Evolutionary conservation across 2,797 vertebrate genomes (phyloP).

Genomic region (Urocyon cinereoargenteus): DNA sequence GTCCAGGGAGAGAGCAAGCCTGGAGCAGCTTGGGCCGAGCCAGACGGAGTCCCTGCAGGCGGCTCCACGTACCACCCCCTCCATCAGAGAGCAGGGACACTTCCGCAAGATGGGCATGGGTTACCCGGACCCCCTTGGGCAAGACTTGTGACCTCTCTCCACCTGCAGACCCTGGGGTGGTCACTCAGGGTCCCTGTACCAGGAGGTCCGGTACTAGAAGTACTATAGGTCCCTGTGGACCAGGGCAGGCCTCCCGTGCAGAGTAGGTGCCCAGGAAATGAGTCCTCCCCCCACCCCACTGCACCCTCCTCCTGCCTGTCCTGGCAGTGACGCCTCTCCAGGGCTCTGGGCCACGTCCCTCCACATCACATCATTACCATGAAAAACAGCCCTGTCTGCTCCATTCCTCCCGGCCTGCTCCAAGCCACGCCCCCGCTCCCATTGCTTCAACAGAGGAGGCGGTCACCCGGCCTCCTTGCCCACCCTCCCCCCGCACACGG

Average conservation of each 20-base stretch:
- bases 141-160: no score
- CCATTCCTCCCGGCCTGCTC: not conserved
- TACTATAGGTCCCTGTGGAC: not conserved
- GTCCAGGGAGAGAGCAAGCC: not conserved
- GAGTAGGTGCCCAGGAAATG: rapidly evolving
- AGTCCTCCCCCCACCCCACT: rapidly evolving
- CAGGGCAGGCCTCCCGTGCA: rapidly evolving
- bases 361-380: not conserved
- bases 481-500: not conserved
- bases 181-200: rapidly evolving
- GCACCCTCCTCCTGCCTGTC: rapidly evolving
- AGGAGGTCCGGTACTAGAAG: no score
- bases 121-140: not conserved
- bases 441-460: rapidly evolving
- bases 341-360: not conserved
- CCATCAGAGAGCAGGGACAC: not conserved
- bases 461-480: not conserved
- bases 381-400: not conserved
- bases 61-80: rapidly evolving
- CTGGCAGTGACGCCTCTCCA: not conserved
- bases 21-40: rapidly evolving
- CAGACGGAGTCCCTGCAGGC: not conserved
- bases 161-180: not conserved
- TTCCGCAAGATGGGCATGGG: rapidly evolving
- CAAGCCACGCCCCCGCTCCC: not conserved